Base-by-base conservation (phyloP, 2,113 vertebrate genomes). In the Oncorhynchus clarkii region DNA sequence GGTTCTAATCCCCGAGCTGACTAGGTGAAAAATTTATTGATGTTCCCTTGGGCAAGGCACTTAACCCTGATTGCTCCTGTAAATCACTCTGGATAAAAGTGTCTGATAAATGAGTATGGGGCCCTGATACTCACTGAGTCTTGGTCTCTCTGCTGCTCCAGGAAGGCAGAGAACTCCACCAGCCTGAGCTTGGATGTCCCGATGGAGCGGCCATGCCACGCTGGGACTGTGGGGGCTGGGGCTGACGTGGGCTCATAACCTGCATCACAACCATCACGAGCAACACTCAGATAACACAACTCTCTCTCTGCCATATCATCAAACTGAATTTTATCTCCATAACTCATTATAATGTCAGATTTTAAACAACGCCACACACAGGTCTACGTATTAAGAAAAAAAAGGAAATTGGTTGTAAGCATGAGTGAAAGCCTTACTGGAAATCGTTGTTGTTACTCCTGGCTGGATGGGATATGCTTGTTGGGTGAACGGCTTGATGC, bases 121-220 rank as follows among this genome's bases (percentile, higher is more conserved):
- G 31, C 57, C 0, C 24, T 5, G 78, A 24, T 27, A 83, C 91
- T 91, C 79, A 99, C 98, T 13, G 96, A 95, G 82, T 99, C 97
- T 0, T 95, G 97, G 90, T 99, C 97, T 92, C 97, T 94, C 88
- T 97, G 97, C 82, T 99, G 97, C 85, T 99, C 97, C 29, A 99
- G 94, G 85, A 99, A 99, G 85, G 98, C 97, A 0, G 97, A 98
- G 80, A 99, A 99, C 87, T 99, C 97, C 85, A 99, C 96, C 86
- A 97, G 94, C 85, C 97, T 92, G 86, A 99, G 97, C 90, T 99
- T 99, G 76, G 97, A 96, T 71, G 98, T 99, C 76, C 98, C 98
- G 69, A 99, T 97, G 6, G 97, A 99, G 75, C 98, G 96, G 59
- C 98, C 98, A 89, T 99, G 98, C 98, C 98, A 99, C 0, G 97